Conservation (phyloP, 2,113 vertebrate genomes). For the Microtus pennsylvanicus region DNA sequence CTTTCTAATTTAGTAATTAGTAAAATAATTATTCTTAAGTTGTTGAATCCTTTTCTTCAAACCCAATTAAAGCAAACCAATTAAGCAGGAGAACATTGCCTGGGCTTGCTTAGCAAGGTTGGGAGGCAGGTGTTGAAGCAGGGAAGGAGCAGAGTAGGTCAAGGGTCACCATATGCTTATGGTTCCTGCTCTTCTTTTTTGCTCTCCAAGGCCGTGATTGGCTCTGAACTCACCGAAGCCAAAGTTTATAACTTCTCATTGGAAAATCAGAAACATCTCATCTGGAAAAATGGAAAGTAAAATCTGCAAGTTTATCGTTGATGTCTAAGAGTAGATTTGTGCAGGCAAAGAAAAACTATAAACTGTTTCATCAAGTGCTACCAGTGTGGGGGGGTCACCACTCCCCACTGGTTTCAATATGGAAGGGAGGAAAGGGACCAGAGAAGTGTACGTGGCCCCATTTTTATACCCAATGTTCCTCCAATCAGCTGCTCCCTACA, state of each 20-base stretch:
- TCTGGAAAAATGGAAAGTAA: background rate
- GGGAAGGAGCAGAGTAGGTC: background rate
- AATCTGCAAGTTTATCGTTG: background rate
- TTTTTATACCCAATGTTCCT: background rate
- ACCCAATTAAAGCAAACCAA: constrained; percentile 26
- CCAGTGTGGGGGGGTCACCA: background rate
- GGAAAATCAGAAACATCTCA: background rate
- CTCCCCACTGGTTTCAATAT: background rate
- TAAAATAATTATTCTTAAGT: constrained; percentile 56
- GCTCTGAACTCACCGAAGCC: background rate
- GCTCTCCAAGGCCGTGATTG: background rate
- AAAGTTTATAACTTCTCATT: background rate
- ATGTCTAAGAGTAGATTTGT: background rate
- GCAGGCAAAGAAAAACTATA: background rate
- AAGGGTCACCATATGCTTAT: background rate
- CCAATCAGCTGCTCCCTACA: background rate
- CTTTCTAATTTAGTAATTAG: constrained; percentile 36
- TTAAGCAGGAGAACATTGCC: background rate
- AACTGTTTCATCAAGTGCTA: background rate
- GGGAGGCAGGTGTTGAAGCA: background rate
- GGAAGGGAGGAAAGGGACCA: background rate
- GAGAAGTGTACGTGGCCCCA: background rate
- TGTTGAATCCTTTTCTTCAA: constrained; percentile 49
- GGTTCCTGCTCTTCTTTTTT: background rate
- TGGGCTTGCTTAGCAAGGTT: background rate